These are phyloP conservation scores for Zhuqinia jingwanae DNA, from an alignment of 2,888 invertebrate genomes.

Conservation along the genomic window DNA sequence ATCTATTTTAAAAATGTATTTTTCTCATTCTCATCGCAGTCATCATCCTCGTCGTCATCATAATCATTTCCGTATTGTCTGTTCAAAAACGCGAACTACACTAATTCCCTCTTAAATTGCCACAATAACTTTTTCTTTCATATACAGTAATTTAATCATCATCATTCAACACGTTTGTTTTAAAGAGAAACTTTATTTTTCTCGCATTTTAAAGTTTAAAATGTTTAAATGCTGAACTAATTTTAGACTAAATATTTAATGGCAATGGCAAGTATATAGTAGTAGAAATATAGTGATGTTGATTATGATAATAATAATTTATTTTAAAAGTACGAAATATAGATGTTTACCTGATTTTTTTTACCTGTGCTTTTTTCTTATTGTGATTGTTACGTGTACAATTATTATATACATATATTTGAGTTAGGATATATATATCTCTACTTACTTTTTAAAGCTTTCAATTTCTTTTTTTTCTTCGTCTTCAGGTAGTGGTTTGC, in stretches of 20 bases:
- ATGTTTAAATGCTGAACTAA: constrained; percentile 47
- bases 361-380: too few species aligned
- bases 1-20: not conserved
- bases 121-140: not conserved
- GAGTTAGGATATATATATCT: too few species aligned
- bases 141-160: constrained; percentile 13
- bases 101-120: too few species aligned
- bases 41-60: not conserved
- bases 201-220: not conserved
- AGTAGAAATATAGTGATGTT: not conserved
- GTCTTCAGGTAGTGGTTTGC: constrained; percentile 7
- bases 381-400: too few species aligned
- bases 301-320: not conserved
- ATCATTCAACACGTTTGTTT: constrained; percentile 46
- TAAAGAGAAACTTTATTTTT: constrained; percentile 59
- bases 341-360: not conserved
- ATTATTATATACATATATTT: too few species aligned
- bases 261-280: not conserved
- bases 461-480: constrained; percentile 29
- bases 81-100: not conserved
- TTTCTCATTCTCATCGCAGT: not conserved
- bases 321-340: constrained; percentile 6
- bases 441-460: not conserved
- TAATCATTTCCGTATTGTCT: constrained; percentile 16
- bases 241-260: constrained; percentile 51